These are phyloP conservation scores for Microcebus lehilahytsara DNA, from an alignment of 2,113 vertebrate genomes.

Conservation along the genomic window DNA sequence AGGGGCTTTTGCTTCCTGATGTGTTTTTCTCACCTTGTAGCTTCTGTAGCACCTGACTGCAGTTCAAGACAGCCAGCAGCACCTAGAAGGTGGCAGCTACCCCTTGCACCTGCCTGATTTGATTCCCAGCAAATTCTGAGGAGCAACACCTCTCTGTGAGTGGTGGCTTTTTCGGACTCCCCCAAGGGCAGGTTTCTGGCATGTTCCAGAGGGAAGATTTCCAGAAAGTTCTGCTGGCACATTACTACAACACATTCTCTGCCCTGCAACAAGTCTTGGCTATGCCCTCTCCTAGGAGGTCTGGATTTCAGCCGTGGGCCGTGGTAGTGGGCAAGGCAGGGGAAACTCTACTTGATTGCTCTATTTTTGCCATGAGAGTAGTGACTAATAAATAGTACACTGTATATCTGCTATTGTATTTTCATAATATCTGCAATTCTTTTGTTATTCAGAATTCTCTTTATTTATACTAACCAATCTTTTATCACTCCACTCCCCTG, in stretches of 20 bases:
- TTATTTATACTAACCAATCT: not conserved
- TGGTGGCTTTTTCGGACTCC: not conserved
- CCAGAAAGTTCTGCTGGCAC: not conserved
- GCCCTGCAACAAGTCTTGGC: not conserved
- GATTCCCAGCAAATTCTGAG: not conserved
- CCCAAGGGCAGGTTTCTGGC: not conserved
- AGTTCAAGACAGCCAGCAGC: not conserved
- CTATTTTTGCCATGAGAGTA: not conserved
- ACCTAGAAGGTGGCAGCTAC: not conserved
- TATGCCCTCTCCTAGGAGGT: not conserved
- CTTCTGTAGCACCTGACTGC: not conserved
- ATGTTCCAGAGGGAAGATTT: not conserved
- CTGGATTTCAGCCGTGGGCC: not conserved
- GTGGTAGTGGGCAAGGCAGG: not conserved
- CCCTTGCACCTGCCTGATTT: not conserved
- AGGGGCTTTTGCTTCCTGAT: not conserved
- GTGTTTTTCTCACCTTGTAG: not conserved
- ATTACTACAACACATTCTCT: not conserved
- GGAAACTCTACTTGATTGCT: not conserved
- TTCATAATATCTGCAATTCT: not conserved
- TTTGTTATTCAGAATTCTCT: not conserved
- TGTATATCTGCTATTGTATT: not conserved
- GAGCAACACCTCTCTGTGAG: fast-evolving
- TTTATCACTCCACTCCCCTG: not conserved
- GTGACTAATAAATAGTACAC: not conserved